phyloP scores from a whole-genome alignment of 2,888 invertebrate species.

The Idaea straminata region DNA sequence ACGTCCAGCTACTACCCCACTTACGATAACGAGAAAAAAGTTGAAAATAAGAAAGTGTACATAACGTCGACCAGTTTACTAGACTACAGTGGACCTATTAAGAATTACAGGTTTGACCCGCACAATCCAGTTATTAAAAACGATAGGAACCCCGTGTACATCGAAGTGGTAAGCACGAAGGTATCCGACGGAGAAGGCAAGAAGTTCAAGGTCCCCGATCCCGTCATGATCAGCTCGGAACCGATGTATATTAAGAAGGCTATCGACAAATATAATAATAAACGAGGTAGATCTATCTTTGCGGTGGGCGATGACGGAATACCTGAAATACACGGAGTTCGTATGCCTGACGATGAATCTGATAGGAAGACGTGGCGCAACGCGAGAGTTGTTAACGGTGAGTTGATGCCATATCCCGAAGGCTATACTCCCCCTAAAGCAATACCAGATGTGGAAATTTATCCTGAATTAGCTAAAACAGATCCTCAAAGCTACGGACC shows the following conservation, averaged over 20 bases:
- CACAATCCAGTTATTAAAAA: constrained; percentile 75
- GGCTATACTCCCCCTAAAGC: constrained; percentile 84
- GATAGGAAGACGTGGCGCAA: constrained; percentile 93
- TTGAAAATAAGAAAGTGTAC: constrained; percentile 71
- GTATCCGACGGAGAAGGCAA: constrained; percentile 72
- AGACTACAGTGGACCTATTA: constrained; percentile 68
- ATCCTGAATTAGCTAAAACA: constrained; percentile 61
- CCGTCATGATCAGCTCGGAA: constrained; percentile 85
- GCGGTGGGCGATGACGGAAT: constrained; percentile 86
- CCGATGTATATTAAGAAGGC: constrained; percentile 79
- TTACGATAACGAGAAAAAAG: constrained; percentile 66
- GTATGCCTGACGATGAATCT: constrained; percentile 91
- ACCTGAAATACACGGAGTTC: constrained; percentile 89
- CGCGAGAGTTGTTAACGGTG: constrained; percentile 92
- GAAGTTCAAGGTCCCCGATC: constrained; percentile 81
- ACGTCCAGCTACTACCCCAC: constrained; percentile 71
- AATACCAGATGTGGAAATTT: constrained; percentile 78
- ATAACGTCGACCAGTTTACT: constrained; percentile 70
- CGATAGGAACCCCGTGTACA: constrained; percentile 79
- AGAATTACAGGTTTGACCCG: constrained; percentile 71
- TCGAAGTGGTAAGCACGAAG: constrained; percentile 73
- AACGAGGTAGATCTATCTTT: constrained; percentile 83
- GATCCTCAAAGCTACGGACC: constrained; percentile 77
- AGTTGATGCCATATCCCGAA: constrained; percentile 87
- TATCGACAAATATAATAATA: constrained; percentile 71